Conservation (phyloP, 1,140 invertebrate species). For the Plodia interpunctella region DNA sequence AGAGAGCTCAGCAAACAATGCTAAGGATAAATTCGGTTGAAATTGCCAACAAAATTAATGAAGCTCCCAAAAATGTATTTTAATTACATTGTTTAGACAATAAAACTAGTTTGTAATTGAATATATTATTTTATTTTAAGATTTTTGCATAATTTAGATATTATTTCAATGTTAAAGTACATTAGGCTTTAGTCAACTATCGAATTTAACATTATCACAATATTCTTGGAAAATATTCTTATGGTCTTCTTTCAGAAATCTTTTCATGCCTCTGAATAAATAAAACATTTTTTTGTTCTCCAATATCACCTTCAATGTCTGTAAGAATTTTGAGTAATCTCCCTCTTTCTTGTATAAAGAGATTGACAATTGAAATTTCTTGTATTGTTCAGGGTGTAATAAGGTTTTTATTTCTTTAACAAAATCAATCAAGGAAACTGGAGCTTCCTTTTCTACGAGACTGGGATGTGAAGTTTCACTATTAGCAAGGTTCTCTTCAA, state of each 20-base stretch:
- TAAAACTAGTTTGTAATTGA: slow-evolving; percentile 20
- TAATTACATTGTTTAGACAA: slow-evolving; percentile 30
- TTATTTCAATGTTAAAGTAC: too few species aligned
- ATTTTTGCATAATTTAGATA: background rate
- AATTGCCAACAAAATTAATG: slow-evolving; percentile 61
- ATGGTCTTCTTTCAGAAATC: slow-evolving; percentile 78
- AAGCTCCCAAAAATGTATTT: slow-evolving; percentile 50
- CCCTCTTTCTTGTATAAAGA: slow-evolving; percentile 78
- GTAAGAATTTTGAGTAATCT: slow-evolving; percentile 75
- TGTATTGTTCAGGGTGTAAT: slow-evolving; percentile 76
- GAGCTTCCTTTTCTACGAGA: slow-evolving; percentile 55
- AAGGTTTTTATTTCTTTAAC: slow-evolving; percentile 78
- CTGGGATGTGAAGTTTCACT: slow-evolving; percentile 20
- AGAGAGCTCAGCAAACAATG: slow-evolving; percentile 83
- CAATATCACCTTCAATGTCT: slow-evolving; percentile 75
- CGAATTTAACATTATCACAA: slow-evolving; percentile 67
- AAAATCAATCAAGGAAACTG: slow-evolving; percentile 68
- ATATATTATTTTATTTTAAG: slow-evolving; percentile 13
- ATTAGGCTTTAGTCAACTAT: slow-evolving; percentile 27
- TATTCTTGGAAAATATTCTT: slow-evolving; percentile 76
- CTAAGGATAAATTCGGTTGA: slow-evolving; percentile 85
- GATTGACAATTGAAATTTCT: slow-evolving; percentile 78
- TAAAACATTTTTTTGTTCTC: slow-evolving; percentile 75
- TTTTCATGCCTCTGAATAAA: slow-evolving; percentile 80
- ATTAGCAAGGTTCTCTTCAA: slow-evolving; percentile 54